phyloP scores from a whole-genome alignment of 1,140 invertebrate species.

The Berghia stephanieae region DNA sequence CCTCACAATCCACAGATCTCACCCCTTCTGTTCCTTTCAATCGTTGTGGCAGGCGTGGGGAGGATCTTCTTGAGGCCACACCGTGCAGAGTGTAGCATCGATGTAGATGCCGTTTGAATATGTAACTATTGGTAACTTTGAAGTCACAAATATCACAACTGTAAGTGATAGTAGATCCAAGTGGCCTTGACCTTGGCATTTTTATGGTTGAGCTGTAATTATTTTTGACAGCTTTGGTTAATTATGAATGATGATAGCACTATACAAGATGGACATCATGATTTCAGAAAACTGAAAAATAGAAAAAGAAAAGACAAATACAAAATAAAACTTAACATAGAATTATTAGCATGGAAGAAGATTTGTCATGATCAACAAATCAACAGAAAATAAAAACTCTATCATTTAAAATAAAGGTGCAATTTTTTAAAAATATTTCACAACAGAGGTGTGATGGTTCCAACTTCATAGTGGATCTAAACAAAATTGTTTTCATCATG shows the following conservation, averaged over 20 bases:
- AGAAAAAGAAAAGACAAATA: background rate
- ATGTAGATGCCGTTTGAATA: constrained; percentile 27
- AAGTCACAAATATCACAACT: constrained; percentile 31
- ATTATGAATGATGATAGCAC: constrained; percentile 5
- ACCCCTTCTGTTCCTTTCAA: constrained; percentile 25
- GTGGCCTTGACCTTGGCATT: too few species aligned
- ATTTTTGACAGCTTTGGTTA: constrained; percentile 3
- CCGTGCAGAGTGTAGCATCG: constrained; percentile 22
- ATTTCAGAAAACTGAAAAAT: background rate
- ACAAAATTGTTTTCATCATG: too few species aligned
- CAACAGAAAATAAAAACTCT: too few species aligned
- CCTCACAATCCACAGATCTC: too few species aligned
- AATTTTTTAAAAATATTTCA: too few species aligned
- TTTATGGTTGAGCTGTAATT: too few species aligned
- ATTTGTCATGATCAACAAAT: too few species aligned
- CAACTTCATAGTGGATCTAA: too few species aligned
- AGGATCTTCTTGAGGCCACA: constrained; percentile 23
- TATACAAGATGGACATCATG: background rate
- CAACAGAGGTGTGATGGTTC: too few species aligned
- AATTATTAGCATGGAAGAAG: background rate
- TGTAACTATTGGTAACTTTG: constrained; percentile 25
- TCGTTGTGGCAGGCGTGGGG: constrained; percentile 10
- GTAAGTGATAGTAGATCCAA: too few species aligned
- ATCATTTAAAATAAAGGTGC: too few species aligned
- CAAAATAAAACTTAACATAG: background rate